Base-by-base conservation (phyloP, 2,888 invertebrate genomes). In the Calliscelio sp. region DNA sequence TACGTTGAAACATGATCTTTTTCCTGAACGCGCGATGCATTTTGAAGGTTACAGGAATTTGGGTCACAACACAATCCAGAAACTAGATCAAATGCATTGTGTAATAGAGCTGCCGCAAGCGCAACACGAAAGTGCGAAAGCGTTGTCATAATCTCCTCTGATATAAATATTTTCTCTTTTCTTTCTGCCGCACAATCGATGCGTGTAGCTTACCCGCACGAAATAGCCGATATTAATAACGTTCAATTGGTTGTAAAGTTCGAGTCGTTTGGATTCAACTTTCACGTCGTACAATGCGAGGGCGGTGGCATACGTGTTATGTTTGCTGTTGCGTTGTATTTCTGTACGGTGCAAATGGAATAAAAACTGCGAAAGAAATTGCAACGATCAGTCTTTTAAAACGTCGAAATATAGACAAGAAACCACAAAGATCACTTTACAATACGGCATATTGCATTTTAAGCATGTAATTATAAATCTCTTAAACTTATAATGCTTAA, bases 161-260 rank as follows among this genome's bases (percentile, higher is more conserved):
- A 24, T n/a, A 10, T 22, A 24, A 20, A 24, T 16, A 10, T 44
- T 20, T 55, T 28, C 32, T 22, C 32, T 66, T 25, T 20, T 61
- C 66, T 49, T 53, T 44, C 35, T 51, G 38, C 25, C 49, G 35
- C 46, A 18, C 55, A 35, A 44, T 59, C 71, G n/a, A 8, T 38
- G 57, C 35, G 38, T 28, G 41, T 55, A 46, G 22, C 55, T 63
- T 53, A 35, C 22, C 41, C 32, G 74, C 74, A 32, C 20, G 59
- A 66, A 81, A 81, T 74, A 74, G 59, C 80, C 38, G 71, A 81
- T 81, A 74, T 81, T 81, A 81, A 81, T 81, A 66, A 81, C 59
- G 63, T 63, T 79, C 73, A 59, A 81, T 81, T 66, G 80, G 44
- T 25, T 74, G 59, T 66, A 46, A 81, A 74, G 73, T 22, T 63